Evolutionary conservation across 1,140 invertebrate genomes (phyloP).

Genomic region (Galendromus occidentalis): DNA sequence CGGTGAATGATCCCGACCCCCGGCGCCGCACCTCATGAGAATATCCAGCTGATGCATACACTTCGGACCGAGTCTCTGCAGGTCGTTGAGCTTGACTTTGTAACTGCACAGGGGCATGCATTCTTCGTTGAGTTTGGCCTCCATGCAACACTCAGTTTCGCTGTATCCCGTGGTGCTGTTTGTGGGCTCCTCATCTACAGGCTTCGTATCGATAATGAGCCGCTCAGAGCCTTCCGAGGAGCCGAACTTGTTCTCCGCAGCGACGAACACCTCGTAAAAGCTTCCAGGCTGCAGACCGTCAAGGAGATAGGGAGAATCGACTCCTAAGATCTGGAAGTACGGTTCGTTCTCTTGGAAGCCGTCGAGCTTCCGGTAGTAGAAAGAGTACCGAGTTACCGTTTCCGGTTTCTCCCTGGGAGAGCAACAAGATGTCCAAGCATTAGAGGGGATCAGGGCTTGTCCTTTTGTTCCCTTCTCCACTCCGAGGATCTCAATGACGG

Average conservation of each 20-base stretch:
- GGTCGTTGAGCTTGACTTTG: constrained; percentile 46
- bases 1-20: constrained; percentile 46
- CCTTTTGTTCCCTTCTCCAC: no score
- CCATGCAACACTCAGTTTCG: constrained; percentile 50
- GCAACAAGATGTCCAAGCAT: no score
- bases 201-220: constrained; percentile 45
- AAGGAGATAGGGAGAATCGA: constrained; percentile 44
- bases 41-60: constrained; percentile 46
- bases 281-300: constrained; percentile 47
- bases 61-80: constrained; percentile 35
- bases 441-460: no score
- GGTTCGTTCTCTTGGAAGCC: constrained; percentile 30
- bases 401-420: constrained; percentile 35
- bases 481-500: no score
- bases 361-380: constrained; percentile 39
- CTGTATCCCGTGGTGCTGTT: constrained; percentile 36
- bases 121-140: constrained; percentile 42
- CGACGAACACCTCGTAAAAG: constrained; percentile 54
- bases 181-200: constrained; percentile 30
- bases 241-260: constrained; percentile 56
- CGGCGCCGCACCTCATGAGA: constrained; percentile 42
- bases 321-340: constrained; percentile 24
- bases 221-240: constrained; percentile 47
- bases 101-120: constrained; percentile 62
- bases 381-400: constrained; percentile 45